Conservation (phyloP, 2,888 invertebrate species). For the Myopa testacea region DNA sequence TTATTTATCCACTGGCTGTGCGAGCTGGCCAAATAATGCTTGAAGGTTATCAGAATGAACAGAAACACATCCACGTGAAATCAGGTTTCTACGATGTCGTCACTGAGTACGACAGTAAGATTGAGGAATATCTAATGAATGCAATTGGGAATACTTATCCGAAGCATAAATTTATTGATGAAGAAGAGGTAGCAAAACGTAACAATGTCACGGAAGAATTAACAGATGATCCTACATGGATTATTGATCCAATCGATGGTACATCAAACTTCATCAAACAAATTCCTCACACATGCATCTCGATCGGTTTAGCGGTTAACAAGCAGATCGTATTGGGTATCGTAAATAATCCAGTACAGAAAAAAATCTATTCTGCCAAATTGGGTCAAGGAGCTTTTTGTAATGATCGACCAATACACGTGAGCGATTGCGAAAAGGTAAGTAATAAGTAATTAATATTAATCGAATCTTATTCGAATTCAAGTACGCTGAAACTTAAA, state of each 20-base stretch:
- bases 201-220: conserved; percentile 70
- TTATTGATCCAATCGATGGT: conserved; percentile 89
- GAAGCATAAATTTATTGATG: conserved; percentile 81
- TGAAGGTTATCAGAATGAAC: conserved; percentile 60
- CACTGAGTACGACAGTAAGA: conserved; percentile 80
- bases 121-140: conserved; percentile 78
- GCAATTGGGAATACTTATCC: conserved; percentile 72
- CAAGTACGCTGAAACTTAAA: no score
- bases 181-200: conserved; percentile 73
- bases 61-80: conserved; percentile 70
- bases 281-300: conserved; percentile 77
- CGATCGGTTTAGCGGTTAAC: conserved; percentile 73
- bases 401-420: conserved; percentile 74
- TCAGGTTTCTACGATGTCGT: conserved; percentile 78
- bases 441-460: conserved; percentile 50
- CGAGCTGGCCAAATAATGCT: conserved; percentile 64
- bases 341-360: conserved; percentile 79
- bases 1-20: conserved; percentile 62
- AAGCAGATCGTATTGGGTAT: conserved; percentile 76
- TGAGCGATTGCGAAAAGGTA: conserved; percentile 70
- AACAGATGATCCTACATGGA: conserved; percentile 84
- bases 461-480: not conserved
- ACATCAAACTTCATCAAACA: conserved; percentile 84
- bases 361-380: conserved; percentile 78
- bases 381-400: conserved; percentile 80